Evolutionary conservation across 2,113 vertebrate species (phyloP), one percentile per base, ranked within the genome.

Genomic region (Psittacula cyanocephala): DNA sequence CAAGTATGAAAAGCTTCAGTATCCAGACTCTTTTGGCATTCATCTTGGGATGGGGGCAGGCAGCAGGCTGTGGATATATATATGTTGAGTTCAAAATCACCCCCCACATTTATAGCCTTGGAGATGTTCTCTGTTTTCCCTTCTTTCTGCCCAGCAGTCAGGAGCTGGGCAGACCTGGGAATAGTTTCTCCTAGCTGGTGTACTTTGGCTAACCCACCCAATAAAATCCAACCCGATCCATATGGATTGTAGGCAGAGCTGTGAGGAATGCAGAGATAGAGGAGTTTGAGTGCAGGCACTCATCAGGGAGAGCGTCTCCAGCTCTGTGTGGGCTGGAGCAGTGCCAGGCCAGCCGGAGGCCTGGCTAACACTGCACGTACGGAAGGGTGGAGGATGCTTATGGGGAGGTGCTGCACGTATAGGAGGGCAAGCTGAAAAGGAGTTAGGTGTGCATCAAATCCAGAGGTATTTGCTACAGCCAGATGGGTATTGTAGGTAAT

Each of bases 261-360:
- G 93, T 1, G 79, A 96, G 97, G 96, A 95, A 95, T 93, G 96
- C 88, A 6, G 96, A 79, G 85, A 50, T 10, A 71, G 72, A 35
- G 6, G 20, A 69, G 59, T 81, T 86, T 86, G 84, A 68, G 83
- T 29, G 81, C 91, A 88, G 89, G 33, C 86, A 50, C 62, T 37
- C 95, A 55, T 60, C 74, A 14, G 86, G 33, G 57, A 59, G 95
- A 91, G 60, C 79, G 7, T 89, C 95, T 90, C 75, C 92, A 33
- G 90, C 87, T 60, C 35, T 93, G 96, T 96, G 97, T 95, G 97
- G 97, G 81, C 96, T 97, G 97, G 97, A 97, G 62, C 25, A 47
- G 65, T 2, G 97, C 97, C 97, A 97, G 93, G 67, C 41, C 86
- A 94, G 83, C 95, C 74, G 5, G 85, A 12, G 93, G 91, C 82